These are phyloP conservation scores for Eretmocerus hayati DNA, from an alignment of 2,888 invertebrate species.

Conservation along the genomic window DNA sequence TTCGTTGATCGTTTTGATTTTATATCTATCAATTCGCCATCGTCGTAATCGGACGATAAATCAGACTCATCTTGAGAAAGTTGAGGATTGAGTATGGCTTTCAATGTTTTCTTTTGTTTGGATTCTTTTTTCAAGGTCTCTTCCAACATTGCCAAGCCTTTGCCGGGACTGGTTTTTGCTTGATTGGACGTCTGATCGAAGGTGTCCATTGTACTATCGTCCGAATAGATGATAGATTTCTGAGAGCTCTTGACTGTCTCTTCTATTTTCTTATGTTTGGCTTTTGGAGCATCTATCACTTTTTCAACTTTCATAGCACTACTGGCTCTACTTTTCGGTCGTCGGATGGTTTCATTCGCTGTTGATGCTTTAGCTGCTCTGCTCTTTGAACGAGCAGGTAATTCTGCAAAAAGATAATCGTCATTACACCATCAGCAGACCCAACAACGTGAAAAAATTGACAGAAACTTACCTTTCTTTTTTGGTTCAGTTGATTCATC, in stretches of 20 bases:
- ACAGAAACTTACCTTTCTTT: background rate
- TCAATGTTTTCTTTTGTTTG: conserved; percentile 24
- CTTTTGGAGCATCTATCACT: background rate
- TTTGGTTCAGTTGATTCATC: background rate
- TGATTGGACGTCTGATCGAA: conserved; percentile 21
- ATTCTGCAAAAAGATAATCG: background rate
- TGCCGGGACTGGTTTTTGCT: conserved; percentile 23
- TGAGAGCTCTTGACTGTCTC: conserved; percentile 13
- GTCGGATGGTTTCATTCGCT: background rate
- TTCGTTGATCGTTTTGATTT: conserved; percentile 18
- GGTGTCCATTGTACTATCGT: conserved; percentile 39
- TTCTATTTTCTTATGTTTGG: too few relatives aligned
- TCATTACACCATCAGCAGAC: too few relatives aligned
- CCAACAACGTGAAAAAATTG: too few relatives aligned
- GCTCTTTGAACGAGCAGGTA: conserved; percentile 1
- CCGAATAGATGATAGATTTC: conserved; percentile 34
- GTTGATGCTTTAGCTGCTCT: conserved; percentile 2
- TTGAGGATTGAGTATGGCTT: conserved; percentile 16
- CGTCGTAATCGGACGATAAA: conserved; percentile 16
- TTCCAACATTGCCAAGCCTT: conserved; percentile 36
- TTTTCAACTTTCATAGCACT: background rate
- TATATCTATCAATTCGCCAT: conserved; percentile 8
- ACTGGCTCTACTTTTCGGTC: conserved; percentile 14
- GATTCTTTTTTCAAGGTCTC: conserved; percentile 36
- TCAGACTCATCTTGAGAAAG: conserved; percentile 21